phyloP scores from a whole-genome alignment of 2,113 vertebrate genomes.

The Chlorocebus sabaeus region DNA sequence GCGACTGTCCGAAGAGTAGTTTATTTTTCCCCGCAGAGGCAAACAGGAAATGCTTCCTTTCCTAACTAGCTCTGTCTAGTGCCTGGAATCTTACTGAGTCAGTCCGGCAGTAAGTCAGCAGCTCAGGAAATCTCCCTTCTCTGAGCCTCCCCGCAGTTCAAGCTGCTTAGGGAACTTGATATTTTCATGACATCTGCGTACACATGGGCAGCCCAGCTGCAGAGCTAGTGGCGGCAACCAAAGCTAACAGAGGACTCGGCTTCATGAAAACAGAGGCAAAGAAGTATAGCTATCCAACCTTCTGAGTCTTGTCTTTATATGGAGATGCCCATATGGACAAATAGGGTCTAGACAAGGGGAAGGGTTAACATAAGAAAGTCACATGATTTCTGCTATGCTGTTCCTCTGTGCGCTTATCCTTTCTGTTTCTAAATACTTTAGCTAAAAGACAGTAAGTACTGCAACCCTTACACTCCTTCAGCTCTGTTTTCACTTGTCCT shows the following conservation, averaged over 20 bases:
- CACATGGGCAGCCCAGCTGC: background rate
- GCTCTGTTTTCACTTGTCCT: accelerated
- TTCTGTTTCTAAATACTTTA: background rate
- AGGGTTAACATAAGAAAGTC: background rate
- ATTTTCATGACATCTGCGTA: background rate
- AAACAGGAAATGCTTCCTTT: background rate
- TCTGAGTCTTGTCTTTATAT: background rate
- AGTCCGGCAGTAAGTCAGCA: background rate
- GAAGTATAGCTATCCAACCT: background rate
- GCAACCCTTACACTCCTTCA: background rate
- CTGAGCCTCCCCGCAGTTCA: background rate
- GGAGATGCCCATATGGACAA: background rate
- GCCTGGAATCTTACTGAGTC: background rate
- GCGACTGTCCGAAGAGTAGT: too few species aligned
- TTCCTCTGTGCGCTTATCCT: background rate
- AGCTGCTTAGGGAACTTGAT: background rate
- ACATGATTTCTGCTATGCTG: background rate
- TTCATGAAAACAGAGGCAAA: background rate
- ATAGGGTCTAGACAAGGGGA: background rate
- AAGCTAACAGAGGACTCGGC: background rate
- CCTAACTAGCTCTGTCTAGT: background rate
- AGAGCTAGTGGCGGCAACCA: background rate
- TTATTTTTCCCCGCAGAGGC: background rate
- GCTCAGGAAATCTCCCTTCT: background rate
- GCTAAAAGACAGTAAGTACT: background rate